A percentile compares a stretch with the other conserved stretches of the same genome.
phyloP scores from a whole-genome alignment of 2,113 vertebrate species.

The Reinhardtius hippoglossoides region DNA sequence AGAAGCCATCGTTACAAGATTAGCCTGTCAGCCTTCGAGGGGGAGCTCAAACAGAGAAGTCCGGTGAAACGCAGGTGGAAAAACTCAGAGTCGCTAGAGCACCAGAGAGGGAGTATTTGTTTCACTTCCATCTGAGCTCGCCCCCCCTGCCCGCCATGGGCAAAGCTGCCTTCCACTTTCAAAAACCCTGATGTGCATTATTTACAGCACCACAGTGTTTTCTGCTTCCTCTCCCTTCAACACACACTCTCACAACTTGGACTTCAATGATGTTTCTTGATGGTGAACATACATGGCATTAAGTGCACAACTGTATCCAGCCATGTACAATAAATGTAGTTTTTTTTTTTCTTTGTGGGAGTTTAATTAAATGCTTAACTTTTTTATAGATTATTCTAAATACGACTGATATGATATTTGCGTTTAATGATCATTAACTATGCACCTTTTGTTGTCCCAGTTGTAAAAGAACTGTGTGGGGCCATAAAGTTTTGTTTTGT shows the following conservation, averaged over 20 bases:
- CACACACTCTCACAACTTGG: conserved; percentile 7
- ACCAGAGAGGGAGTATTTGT: background rate
- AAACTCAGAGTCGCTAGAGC: too few species aligned
- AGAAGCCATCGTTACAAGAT: background rate
- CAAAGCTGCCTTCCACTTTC: too few species aligned
- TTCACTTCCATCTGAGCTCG: background rate
- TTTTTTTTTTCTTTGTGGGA: background rate
- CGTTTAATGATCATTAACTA: background rate
- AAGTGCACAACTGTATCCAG: conserved; percentile 29
- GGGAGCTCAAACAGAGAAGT: too few species aligned
- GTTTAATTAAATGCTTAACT: background rate
- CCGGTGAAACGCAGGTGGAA: too few species aligned
- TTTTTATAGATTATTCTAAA: background rate
- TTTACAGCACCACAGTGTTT: background rate
- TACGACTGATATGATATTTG: background rate
- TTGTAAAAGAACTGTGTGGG: background rate
- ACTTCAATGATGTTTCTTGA: conserved; percentile 59
- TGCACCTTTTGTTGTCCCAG: background rate
- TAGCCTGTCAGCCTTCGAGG: too few species aligned
- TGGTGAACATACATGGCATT: conserved; percentile 35
- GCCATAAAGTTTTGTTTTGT: background rate
- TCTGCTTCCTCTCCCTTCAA: background rate
- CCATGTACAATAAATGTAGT: background rate
- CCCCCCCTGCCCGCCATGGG: too few species aligned
- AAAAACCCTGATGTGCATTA: too few species aligned